Conservation (phyloP, 2,113 vertebrate species). For the Psephotus haematonotus region DNA sequence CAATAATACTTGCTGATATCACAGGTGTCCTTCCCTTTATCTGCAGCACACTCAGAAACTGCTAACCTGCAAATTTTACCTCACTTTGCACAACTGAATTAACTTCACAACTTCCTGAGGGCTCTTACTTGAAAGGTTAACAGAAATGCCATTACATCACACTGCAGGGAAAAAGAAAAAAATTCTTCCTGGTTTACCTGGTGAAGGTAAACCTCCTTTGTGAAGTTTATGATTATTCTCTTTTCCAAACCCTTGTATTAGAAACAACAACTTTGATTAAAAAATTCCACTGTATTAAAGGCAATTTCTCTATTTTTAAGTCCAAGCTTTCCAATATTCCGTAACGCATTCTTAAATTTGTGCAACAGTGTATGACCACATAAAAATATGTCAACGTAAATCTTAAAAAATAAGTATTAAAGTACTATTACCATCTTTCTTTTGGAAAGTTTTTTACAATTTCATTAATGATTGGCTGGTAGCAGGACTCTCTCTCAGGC, state of each 20-base stretch:
- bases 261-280: not conserved
- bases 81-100: not conserved
- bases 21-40: not conserved
- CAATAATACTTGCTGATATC: not conserved
- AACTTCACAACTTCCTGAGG: not conserved
- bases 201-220: not conserved
- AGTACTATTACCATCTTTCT: conserved; percentile 85
- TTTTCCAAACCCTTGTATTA: not conserved
- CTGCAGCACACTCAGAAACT: not conserved
- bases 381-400: conserved; percentile 35
- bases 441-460: conserved; percentile 91
- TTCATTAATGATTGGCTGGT: conserved; percentile 92
- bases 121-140: not conserved
- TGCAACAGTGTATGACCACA: not conserved
- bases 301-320: not conserved
- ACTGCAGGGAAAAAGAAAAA: not conserved
- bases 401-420: conserved; percentile 50
- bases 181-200: not conserved
- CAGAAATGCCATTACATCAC: not conserved
- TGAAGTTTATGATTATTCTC: not conserved
- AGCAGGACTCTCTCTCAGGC: conserved; percentile 92
- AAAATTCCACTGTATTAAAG: not conserved
- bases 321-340: not conserved
- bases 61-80: not conserved
- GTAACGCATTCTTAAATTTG: not conserved